phyloP scores from a whole-genome alignment of 2,888 invertebrate genomes.

The Cerastoderma edule region DNA sequence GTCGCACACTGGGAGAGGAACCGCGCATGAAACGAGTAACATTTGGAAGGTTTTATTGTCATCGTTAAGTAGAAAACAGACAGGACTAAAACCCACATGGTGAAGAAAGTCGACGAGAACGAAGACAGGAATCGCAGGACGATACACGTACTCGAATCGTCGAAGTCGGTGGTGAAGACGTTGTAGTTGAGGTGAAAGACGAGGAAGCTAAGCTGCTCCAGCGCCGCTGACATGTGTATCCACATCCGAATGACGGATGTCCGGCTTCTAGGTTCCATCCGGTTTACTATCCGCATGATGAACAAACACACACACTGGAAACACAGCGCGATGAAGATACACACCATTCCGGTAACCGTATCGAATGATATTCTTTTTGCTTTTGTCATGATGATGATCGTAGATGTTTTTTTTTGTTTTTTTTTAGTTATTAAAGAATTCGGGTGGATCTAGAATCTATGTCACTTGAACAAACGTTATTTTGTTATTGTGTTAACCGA shows the following conservation, averaged over 20 bases:
- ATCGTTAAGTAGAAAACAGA: constrained; percentile 38
- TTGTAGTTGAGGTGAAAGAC: constrained; percentile 45
- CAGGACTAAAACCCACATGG: constrained; percentile 46
- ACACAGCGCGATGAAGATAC: constrained; percentile 2
- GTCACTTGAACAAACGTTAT: too few relatives aligned
- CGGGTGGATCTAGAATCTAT: too few relatives aligned
- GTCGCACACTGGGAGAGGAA: constrained; percentile 47
- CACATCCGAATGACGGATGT: constrained; percentile 33
- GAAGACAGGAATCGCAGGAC: constrained; percentile 38
- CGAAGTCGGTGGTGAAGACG: constrained; percentile 31
- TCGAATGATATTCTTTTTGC: too few relatives aligned
- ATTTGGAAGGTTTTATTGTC: constrained; percentile 50
- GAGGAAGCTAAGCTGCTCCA: constrained; percentile 42
- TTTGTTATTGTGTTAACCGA: too few relatives aligned
- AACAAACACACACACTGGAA: constrained; percentile 32
- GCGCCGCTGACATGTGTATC: constrained; percentile 32
- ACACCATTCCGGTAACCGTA: constrained; percentile 6
- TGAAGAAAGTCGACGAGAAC: constrained; percentile 35
- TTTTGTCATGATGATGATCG: too few relatives aligned
- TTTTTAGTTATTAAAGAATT: too few relatives aligned
- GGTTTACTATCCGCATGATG: constrained; percentile 29
- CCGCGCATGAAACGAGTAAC: constrained; percentile 42
- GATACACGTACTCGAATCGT: constrained; percentile 31
- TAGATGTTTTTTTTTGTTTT: too few relatives aligned
- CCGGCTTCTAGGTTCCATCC: constrained; percentile 29